phyloP scores from a whole-genome alignment of 1,140 invertebrate species.

The Caenorhabditis remanei region DNA sequence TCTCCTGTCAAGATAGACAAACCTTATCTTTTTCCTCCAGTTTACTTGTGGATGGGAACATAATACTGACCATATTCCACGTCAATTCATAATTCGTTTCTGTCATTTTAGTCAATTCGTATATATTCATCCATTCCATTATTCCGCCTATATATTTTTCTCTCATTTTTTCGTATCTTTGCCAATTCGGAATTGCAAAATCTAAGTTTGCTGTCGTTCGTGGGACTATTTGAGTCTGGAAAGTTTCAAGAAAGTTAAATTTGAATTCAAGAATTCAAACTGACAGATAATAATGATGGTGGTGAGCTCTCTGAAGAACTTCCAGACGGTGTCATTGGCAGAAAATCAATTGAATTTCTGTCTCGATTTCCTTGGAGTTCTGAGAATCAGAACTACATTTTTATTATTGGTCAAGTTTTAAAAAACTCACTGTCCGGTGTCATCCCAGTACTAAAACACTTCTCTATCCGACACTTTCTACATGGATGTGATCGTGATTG shows the following conservation, averaged over 20 bases:
- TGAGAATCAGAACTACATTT: neutral
- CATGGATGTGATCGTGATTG: neutral
- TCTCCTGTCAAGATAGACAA: neutral
- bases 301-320: no score
- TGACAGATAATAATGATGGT: no score
- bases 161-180: no score
- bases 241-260: no score
- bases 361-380: neutral
- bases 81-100: neutral
- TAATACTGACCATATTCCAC: constrained; percentile 1
- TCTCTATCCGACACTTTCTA: neutral
- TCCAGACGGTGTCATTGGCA: no score
- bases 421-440: neutral
- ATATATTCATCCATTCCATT: neutral
- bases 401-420: neutral
- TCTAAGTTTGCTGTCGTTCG: no score
- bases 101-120: neutral
- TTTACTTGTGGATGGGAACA: neutral
- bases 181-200: no score
- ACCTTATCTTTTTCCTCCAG: neutral
- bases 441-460: neutral
- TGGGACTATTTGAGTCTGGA: no score
- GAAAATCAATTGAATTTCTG: no score
- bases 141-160: no score
- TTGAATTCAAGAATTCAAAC: no score